Base-by-base conservation (phyloP, 2,888 invertebrate genomes). In the Andricus quercusramuli region DNA sequence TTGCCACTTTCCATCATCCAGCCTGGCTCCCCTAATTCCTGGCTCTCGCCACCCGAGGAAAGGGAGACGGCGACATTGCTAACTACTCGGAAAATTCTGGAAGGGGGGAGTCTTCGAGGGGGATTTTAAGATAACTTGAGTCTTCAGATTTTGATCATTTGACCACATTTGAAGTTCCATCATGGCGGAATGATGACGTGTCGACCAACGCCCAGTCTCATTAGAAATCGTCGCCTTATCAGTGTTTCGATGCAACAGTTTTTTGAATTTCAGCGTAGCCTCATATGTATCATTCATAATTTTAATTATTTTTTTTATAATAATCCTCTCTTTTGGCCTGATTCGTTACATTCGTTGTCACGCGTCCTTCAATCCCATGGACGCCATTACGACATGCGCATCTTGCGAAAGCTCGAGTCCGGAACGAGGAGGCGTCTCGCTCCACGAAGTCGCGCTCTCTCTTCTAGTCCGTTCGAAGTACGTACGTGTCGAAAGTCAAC, bases 381-480 rank as follows among this genome's bases (percentile, higher is more conserved):
- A 79, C 89, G 90, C 89, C 89, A 89, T 89, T 88, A 90, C 89
- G 89, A 90, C 89, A 89, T 89, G 89, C 89, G 89, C 89, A 89
- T 89, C 89, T 90, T 90, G 86, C 86, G 83, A 86, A 88, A 88
- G 84, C 79, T 37, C 79, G 78, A 65, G 83, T 83, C 51, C 81
- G 67, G 56, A 37, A 65, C 78, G 56, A 37, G 47, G 41, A 29
- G n/a, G 66, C 78, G 47, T 78, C 78, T 78, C 78, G 37, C 66
- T 32, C 29, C 47, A 70, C 47, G 3, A 44, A 70, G 70, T 70
- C 47, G 70, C 47, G 44, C 47, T 70, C 47, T 70, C 51, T 70
- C 68, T 51, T 68, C 47, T 25, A 9, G 47, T 70, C 29, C 47
- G 9, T 59, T 59, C 56, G 25, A 1, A 25, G 25, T 25, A 25